Conservation (phyloP, 2,888 invertebrate species). For the Malthinus seriepunctatus region DNA sequence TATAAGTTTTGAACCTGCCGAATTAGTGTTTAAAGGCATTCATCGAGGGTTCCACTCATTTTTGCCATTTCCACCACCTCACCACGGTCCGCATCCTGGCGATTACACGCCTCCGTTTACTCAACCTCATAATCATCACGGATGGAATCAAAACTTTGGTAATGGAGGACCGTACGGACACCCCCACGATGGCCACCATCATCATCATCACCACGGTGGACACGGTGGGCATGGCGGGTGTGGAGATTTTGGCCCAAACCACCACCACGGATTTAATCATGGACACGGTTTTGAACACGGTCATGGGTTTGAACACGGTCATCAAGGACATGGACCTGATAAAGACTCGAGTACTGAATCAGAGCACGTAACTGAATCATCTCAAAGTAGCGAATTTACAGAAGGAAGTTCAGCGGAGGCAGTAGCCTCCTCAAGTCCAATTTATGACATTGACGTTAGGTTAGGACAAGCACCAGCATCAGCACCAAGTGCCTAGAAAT, state of each 20-base stretch:
- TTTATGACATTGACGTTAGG: constrained; percentile 21
- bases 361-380: background rate
- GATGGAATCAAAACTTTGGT: background rate
- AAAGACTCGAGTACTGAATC: background rate
- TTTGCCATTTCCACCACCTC: background rate
- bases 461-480: background rate
- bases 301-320: background rate
- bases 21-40: background rate
- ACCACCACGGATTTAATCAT: background rate
- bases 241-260: background rate
- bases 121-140: background rate
- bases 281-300: constrained; percentile 2
- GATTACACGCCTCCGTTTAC: background rate
- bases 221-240: background rate
- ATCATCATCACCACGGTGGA: background rate
- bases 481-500: background rate
- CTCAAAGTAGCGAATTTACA: background rate
- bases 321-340: background rate
- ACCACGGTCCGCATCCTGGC: background rate
- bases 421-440: background rate
- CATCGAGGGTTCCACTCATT: background rate
- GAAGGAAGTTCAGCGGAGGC: background rate
- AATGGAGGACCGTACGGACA: background rate
- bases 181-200: too few species aligned
- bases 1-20: background rate